Base-by-base conservation (phyloP, 2,888 invertebrate genomes). In the Agrochola litura region DNA sequence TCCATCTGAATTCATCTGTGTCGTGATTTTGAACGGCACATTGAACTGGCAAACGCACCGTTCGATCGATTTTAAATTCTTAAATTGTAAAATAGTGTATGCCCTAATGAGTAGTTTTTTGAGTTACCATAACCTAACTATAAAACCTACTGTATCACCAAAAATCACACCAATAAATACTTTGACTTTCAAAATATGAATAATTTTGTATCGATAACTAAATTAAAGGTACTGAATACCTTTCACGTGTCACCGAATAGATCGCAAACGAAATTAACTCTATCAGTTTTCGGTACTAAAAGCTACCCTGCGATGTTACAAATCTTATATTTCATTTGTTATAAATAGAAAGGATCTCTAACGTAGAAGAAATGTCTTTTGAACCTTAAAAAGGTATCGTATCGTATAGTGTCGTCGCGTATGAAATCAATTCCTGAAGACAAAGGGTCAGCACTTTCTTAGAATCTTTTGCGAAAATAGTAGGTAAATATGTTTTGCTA, bases 351-450 rank as follows among this genome's bases (percentile, higher is more conserved):
- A 43, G 14, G 52, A 30, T 63, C 12, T 19, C 30, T 19, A 16
- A 61, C 0, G 19, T 25, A 49, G 6, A 37, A 10, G 43, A 64
- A 37, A 19, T 12, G 19, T 71, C 30, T 56, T 58, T 41, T 41
- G 69, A 49, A 61, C 22, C 58, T n/a, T 52, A 71, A 71, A 70
- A 69, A 73, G 54, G 56, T 68, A 76, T 65, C 63, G 30, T n/a
- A n/a, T n/a, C n/a, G n/a, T n/a, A 14, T 54, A 73, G 66, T 74
- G 63, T 46, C 12, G 19, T 14, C 30, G 60, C 25, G 66, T 70
- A 68, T 65, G 46, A 76, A 85, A 82, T 85, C 84, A 84, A 78
- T 85, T 81, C 73, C 22, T n/a, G 1, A 52, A 81, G 78, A 76
- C 65, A 76, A 72, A 71, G n/a, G 12, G 43, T 64, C 70, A 54